Base-by-base conservation (phyloP, 2,797 vertebrate species). In the Danio aesculapii region DNA sequence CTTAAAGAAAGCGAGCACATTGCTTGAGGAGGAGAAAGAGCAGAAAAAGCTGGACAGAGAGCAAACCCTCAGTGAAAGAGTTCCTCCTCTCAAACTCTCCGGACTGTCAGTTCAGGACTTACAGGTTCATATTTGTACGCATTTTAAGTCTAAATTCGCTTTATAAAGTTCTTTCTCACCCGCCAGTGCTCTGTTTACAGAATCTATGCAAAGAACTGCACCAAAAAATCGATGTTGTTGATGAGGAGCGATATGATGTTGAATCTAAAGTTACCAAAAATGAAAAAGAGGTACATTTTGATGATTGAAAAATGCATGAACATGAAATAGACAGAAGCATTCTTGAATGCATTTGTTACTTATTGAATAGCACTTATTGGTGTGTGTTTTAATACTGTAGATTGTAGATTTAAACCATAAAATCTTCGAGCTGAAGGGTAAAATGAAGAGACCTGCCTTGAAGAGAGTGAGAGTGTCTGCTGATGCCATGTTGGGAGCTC, bases 131-230 rank as follows among this genome's bases (percentile, higher is more conserved):
- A 8, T 85, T 16, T 74, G n/a, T 61, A 30, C 30, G 30, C 30
- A 30, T 30, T 30, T 30, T 30, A 30, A 30, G 30, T 30, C 30
- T 1, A 3, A 30, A 30, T 30, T 30, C 30, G 30, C 30, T 30
- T 30, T 3, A 30, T 30, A 30, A 30, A 30, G 30, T 30, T 30
- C 30, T 30, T 30, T 30, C 30, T 30, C 30, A 30, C 30, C 3
- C 30, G 30, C 30, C 30, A 30, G 30, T 30, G 30, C 30, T 49
- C 21, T 83, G 46, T 61, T 63, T 75, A 44, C 74, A 95, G 92
- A 86, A 92, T 55, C 80, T 94, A 14, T 94, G 91, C 89, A 90
- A 70, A 87, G 90, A 92, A 49, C 70, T 92, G 49, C 88, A 90
- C 49, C 86, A 82, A 49, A 87, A 89, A 77, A 88, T 90, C 41